Conservation (phyloP, 2,888 invertebrate species). For the Protodeltote pygarga region DNA sequence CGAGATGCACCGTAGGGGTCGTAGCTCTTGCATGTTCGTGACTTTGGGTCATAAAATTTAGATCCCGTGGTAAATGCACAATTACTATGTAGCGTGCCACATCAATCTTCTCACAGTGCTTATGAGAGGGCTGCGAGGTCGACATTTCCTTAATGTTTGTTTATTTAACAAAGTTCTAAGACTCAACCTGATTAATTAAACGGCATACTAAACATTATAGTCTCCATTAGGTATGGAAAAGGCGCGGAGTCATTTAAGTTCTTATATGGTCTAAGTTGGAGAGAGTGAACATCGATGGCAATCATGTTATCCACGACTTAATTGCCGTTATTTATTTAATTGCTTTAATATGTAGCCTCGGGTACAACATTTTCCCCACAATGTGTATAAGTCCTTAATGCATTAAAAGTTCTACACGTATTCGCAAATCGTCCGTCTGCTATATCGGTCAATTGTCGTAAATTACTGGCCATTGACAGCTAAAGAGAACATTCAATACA, state of each 20-base stretch:
- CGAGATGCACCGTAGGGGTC: slow-evolving; percentile 32
- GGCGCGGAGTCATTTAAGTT: slow-evolving; percentile 40
- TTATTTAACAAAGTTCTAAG: slow-evolving; percentile 15
- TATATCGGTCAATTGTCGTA: slow-evolving; percentile 52
- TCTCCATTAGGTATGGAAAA: slow-evolving; percentile 19
- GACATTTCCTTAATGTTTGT: slow-evolving; percentile 11
- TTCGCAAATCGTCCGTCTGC: slow-evolving; percentile 49
- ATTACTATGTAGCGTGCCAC: slow-evolving; percentile 47
- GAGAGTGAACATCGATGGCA: slow-evolving; percentile 43
- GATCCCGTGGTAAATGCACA: slow-evolving; percentile 51
- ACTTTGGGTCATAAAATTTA: slow-evolving; percentile 40
- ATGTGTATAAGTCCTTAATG: slow-evolving; percentile 32
- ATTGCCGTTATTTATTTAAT: slow-evolving; percentile 50
- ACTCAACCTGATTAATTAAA: slow-evolving; percentile 30
- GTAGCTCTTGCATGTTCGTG: slow-evolving; percentile 42
- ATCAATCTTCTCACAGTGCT: slow-evolving; percentile 47
- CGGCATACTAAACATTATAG: slow-evolving; percentile 36
- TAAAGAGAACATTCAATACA: slow-evolving; percentile 43
- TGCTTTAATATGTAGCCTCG: slow-evolving; percentile 47
- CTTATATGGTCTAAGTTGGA: slow-evolving; percentile 16
- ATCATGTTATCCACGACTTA: slow-evolving; percentile 42
- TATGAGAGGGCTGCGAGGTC: slow-evolving; percentile 25
- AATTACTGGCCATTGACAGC: slow-evolving; percentile 44
- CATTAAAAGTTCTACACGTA: slow-evolving; percentile 48
- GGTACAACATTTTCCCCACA: slow-evolving; percentile 48